A percentile compares a stretch with the other conserved stretches of the same genome.
phyloP scores from a whole-genome alignment of 30 jellyfish, hydroid and myxozoan genomes.

The Cassiopea andromeda region DNA sequence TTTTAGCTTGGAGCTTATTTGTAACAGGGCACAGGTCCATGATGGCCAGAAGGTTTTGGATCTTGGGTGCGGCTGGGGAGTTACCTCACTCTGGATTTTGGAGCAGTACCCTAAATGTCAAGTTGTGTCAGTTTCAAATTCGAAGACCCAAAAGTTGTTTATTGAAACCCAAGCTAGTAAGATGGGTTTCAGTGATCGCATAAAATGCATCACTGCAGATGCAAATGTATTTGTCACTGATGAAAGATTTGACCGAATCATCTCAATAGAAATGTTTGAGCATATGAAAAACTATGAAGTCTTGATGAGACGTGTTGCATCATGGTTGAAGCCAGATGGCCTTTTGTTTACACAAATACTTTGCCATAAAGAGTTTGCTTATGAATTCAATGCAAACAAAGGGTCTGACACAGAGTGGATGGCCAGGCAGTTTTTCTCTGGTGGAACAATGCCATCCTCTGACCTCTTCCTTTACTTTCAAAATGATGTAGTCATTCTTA shows the following conservation, averaged over 20 bases:
- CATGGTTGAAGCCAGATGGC: constrained; percentile 86
- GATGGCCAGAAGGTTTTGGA: constrained; percentile 86
- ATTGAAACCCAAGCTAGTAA: constrained; percentile 64
- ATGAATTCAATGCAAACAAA: constrained; percentile 64
- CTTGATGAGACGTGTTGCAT: constrained; percentile 76
- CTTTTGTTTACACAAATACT: constrained; percentile 76
- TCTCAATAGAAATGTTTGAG: constrained; percentile 94
- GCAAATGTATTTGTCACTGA: constrained; percentile 75
- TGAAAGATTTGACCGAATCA: constrained; percentile 79
- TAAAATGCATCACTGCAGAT: constrained; percentile 84
- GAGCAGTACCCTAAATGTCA: constrained; percentile 75
- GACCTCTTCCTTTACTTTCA: constrained; percentile 84
- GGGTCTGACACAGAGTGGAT: constrained; percentile 79
- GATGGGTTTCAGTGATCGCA: constrained; percentile 57
- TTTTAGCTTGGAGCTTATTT: constrained; percentile 63
- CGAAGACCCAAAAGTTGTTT: constrained; percentile 69
- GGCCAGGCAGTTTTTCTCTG: constrained; percentile 84
- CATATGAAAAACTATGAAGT: constrained; percentile 86
- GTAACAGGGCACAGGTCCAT: constrained; percentile 67
- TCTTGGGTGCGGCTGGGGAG: constrained; percentile 98
- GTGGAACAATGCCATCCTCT: constrained; percentile 89
- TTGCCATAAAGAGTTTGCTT: constrained; percentile 80
- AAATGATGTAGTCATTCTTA: constrained; percentile 58
- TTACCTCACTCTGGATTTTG: constrained; percentile 73
- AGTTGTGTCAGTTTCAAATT: constrained; percentile 79